phyloP scores from a whole-genome alignment of 2,888 invertebrate species.

The Agrochola lota region DNA sequence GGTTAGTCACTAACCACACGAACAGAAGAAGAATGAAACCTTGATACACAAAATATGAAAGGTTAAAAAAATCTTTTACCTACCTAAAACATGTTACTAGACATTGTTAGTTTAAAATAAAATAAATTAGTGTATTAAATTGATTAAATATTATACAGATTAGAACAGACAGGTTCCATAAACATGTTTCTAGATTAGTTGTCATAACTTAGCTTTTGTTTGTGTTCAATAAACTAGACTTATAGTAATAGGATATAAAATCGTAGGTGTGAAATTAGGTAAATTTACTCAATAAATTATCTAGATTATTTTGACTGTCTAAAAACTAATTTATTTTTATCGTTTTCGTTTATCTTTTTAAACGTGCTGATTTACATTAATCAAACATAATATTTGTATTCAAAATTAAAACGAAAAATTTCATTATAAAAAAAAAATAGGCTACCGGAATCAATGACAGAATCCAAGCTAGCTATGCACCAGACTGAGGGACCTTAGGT shows the following conservation, averaged over 20 bases:
- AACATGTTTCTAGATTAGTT: conserved; percentile 40
- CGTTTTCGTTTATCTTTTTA: conserved; percentile 27
- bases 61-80: background rate
- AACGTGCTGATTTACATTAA: conserved; percentile 25
- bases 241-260: conserved; percentile 44
- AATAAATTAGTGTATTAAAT: conserved; percentile 44
- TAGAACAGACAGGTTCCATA: conserved; percentile 37
- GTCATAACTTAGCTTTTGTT: conserved; percentile 40
- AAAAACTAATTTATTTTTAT: conserved; percentile 38
- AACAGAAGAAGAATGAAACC: too few species aligned
- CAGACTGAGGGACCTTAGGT: background rate
- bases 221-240: conserved; percentile 53
- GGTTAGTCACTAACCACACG: too few species aligned
- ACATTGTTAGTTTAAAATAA: conserved; percentile 34
- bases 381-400: background rate
- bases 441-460: background rate
- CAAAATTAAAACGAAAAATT: background rate
- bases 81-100: background rate
- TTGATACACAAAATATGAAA: background rate
- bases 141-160: conserved; percentile 37
- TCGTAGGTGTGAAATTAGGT: conserved; percentile 45
- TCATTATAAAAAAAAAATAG: background rate
- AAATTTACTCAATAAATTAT: conserved; percentile 44
- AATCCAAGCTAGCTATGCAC: background rate
- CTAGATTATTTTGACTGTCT: conserved; percentile 14